phyloP scores from a whole-genome alignment of 2,888 invertebrate genomes.

The Dioctria rufipes region DNA sequence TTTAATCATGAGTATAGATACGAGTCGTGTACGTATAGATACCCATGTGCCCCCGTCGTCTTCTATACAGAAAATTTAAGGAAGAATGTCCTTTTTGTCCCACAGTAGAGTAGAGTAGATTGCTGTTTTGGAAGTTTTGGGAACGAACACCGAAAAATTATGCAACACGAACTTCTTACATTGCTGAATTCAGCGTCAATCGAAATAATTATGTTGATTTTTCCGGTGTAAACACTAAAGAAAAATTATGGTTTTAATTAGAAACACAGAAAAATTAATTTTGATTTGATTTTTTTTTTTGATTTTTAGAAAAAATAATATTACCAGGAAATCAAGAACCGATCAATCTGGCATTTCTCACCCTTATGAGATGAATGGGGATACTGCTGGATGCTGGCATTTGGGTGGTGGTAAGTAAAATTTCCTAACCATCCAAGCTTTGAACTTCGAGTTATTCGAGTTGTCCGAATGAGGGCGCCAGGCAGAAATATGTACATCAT shows the following conservation, averaged over 20 bases:
- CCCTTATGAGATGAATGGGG: conserved; percentile 53
- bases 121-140: conserved; percentile 1
- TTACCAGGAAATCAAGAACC: conserved; percentile 57
- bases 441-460: no score
- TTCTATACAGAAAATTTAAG: conserved; percentile 14
- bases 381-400: conserved; percentile 51
- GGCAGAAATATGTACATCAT: no score
- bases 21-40: neutral
- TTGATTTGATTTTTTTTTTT: conserved; percentile 11
- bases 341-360: conserved; percentile 59
- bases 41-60: neutral
- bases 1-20: conserved; percentile 29
- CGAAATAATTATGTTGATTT: conserved; percentile 13
- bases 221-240: conserved; percentile 7
- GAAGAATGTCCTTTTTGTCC: conserved; percentile 25
- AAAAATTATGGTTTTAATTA: conserved; percentile 13
- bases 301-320: conserved; percentile 28
- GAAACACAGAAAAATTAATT: conserved; percentile 32
- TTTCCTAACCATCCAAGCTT: neutral
- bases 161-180: conserved; percentile 50
- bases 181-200: conserved; percentile 4
- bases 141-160: conserved; percentile 24
- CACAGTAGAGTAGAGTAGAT: neutral
- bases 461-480: no score
- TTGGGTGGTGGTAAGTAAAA: neutral